These are phyloP conservation scores for Pterostichus niger DNA, from an alignment of 2,888 invertebrate species.

Conservation along the genomic window DNA sequence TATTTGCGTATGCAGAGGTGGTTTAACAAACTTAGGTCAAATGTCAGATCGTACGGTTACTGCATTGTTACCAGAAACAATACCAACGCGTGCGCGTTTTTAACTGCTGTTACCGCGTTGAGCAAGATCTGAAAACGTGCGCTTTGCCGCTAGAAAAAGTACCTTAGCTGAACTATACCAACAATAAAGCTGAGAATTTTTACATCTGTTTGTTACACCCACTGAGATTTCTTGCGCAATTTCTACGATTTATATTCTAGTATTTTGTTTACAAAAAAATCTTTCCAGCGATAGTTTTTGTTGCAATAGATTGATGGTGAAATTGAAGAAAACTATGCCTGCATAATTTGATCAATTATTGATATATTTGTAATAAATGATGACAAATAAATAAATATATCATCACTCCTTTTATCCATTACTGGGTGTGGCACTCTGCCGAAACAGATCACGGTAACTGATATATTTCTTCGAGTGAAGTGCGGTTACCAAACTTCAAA, in stretches of 20 bases:
- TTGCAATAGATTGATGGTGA: no score
- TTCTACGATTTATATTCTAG: constrained; percentile 15
- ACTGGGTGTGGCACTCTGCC: no score
- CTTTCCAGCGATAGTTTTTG: no score
- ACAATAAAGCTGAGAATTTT: constrained; percentile 1
- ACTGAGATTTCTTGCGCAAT: neutral
- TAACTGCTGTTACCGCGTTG: neutral
- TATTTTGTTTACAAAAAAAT: neutral
- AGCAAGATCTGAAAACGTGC: constrained; percentile 9
- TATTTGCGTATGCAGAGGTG: neutral
- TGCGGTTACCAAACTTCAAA: no score
- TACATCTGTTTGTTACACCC: constrained; percentile 20
- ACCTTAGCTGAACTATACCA: neutral
- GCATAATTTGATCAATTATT: no score
- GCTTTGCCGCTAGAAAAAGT: no score
- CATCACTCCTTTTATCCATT: no score
- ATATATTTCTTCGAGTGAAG: no score
- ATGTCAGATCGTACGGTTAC: constrained; percentile 1
- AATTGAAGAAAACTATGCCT: no score
- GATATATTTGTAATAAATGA: no score
- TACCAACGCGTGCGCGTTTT: constrained; percentile 6
- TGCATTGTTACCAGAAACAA: constrained; percentile 34
- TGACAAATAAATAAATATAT: no score
- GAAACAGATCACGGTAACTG: no score
- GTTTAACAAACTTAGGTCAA: constrained; percentile 10